These are phyloP conservation scores for Chironomus striatipennis DNA, from an alignment of 1,140 invertebrate genomes.

Conservation along the genomic window DNA sequence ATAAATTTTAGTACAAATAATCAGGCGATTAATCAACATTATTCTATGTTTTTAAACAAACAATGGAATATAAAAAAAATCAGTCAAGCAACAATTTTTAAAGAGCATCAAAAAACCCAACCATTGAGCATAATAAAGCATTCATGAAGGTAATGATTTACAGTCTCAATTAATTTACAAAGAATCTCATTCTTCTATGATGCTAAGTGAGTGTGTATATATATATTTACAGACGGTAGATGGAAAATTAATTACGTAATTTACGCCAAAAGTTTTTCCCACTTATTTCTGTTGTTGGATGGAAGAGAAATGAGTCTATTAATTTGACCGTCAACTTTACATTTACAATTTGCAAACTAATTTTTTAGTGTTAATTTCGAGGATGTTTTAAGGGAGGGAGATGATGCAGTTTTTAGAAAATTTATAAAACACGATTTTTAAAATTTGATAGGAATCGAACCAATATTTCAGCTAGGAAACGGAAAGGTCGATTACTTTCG, in stretches of 20 bases:
- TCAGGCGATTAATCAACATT: conserved; percentile 18
- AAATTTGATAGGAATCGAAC: no score
- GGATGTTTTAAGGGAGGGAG: no score
- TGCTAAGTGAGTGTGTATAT: not conserved
- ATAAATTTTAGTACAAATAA: not conserved
- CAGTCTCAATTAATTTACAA: conserved; percentile 12
- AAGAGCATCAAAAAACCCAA: not conserved
- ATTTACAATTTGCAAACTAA: not conserved
- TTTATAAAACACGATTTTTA: no score
- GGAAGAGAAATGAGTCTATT: conserved; percentile 19
- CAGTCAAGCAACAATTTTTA: not conserved
- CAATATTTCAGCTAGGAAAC: no score
- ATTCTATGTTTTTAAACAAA: not conserved
- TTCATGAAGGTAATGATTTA: conserved; percentile 19
- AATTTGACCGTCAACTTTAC: conserved; percentile 8
- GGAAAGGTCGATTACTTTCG: no score
- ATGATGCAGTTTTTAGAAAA: no score
- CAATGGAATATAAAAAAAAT: not conserved
- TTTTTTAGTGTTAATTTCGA: no score
- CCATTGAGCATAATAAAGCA: not conserved
- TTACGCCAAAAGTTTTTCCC: not conserved
- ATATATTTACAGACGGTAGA: not conserved
- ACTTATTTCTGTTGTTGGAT: no score
- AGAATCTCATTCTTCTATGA: not conserved
- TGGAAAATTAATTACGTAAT: conserved; percentile 22